Conservation (phyloP, 2,888 invertebrate genomes). For the Ptychoptera contaminata region DNA sequence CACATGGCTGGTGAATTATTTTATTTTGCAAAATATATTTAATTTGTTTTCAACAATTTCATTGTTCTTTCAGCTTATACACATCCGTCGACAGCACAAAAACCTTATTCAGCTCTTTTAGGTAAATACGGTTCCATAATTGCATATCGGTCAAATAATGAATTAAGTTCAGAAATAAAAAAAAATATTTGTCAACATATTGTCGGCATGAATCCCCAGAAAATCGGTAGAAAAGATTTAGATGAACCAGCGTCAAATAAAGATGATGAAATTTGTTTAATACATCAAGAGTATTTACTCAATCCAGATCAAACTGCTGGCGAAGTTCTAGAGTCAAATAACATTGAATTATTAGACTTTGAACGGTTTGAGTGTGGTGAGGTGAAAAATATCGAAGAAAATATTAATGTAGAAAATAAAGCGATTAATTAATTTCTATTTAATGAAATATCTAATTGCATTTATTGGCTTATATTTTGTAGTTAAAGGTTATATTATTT, state of each 20-base stretch:
- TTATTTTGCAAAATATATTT: background rate
- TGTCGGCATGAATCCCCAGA: conserved; percentile 71
- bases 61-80: conserved; percentile 28
- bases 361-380: conserved; percentile 82
- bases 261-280: conserved; percentile 64
- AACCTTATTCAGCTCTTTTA: conserved; percentile 21
- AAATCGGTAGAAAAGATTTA: conserved; percentile 47
- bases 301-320: conserved; percentile 61
- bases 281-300: conserved; percentile 75
- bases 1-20: conserved; percentile 42
- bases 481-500: too few species aligned
- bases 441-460: too few species aligned
- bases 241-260: conserved; percentile 46
- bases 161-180: conserved; percentile 35
- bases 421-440: too few species aligned
- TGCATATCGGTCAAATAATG: conserved; percentile 40
- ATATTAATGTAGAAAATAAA: too few species aligned
- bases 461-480: too few species aligned
- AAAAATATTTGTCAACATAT: conserved; percentile 82
- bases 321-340: conserved; percentile 49
- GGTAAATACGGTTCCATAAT: conserved; percentile 81
- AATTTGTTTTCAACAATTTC: background rate
- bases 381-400: conserved; percentile 7
- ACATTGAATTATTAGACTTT: conserved; percentile 59
- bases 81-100: conserved; percentile 51